A percentile compares a stretch with the other conserved stretches of the same genome.
Evolutionary conservation across 2,888 invertebrate species (phyloP).

Genomic region (Eudemis profundana): DNA sequence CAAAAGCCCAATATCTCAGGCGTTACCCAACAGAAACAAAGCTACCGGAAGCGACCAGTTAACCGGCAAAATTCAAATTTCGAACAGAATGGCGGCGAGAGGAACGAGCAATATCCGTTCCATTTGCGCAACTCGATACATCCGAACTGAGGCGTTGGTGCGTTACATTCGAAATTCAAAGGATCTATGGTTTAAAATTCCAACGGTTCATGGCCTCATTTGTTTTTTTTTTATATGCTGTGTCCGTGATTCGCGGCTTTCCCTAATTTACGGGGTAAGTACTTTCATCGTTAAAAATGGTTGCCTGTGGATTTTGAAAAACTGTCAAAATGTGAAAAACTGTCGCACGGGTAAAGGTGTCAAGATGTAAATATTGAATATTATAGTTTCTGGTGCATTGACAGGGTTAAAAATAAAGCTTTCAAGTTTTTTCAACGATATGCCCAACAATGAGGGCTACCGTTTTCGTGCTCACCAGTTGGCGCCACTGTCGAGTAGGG

Average conservation of each 20-base stretch:
- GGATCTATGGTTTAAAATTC: slow-evolving; percentile 55
- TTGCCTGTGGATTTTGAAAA: too few species aligned
- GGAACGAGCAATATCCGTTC: slow-evolving; percentile 84
- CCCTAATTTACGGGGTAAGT: too few species aligned
- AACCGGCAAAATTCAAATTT: slow-evolving; percentile 84
- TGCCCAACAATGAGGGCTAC: too few species aligned
- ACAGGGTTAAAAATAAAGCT: too few species aligned
- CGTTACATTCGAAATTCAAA: slow-evolving; percentile 70
- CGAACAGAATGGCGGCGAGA: slow-evolving; percentile 78
- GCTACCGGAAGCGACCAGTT: slow-evolving; percentile 80
- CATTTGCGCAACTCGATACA: slow-evolving; percentile 78
- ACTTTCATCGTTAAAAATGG: too few species aligned
- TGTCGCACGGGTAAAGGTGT: too few species aligned
- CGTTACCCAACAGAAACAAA: slow-evolving; percentile 71
- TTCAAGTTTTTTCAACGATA: too few species aligned
- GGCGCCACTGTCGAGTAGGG: too few species aligned
- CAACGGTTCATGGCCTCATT: slow-evolving; percentile 37
- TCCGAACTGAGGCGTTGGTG: slow-evolving; percentile 69
- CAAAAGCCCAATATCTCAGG: slow-evolving; percentile 41
- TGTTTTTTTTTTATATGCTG: slow-evolving; percentile 18
- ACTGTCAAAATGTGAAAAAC: too few species aligned
- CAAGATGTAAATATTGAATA: too few species aligned
- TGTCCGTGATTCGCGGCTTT: not conserved
- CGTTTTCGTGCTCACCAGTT: too few species aligned
- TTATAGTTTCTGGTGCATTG: too few species aligned